phyloP scores from a whole-genome alignment of 92 coral and sea anemone species.

The Phenganax subtilis region DNA sequence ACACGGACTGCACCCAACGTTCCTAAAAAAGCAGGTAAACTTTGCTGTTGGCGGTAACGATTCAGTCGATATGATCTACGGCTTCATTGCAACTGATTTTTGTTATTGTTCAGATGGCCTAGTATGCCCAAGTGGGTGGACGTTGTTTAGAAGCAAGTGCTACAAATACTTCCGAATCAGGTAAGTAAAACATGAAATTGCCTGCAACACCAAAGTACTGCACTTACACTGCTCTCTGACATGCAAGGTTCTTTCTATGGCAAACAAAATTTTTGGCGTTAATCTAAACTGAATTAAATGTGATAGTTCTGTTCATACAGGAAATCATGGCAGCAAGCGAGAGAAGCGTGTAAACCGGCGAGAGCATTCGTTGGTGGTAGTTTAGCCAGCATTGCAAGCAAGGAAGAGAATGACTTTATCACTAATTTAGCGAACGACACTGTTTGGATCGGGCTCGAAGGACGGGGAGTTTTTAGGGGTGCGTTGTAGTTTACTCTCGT shows the following conservation, averaged over 20 bases:
- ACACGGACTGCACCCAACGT: neutral
- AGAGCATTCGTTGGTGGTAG: constrained; percentile 32
- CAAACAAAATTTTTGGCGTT: too few species aligned
- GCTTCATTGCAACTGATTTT: neutral
- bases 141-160: constrained; percentile 5
- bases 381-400: constrained; percentile 65
- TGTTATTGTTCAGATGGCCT: neutral
- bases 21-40: neutral
- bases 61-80: neutral
- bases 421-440: constrained; percentile 43
- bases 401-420: constrained; percentile 66
- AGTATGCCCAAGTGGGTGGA: neutral
- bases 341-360: constrained; percentile 54
- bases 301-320: constrained; percentile 27
- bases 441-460: constrained; percentile 85
- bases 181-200: neutral
- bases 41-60: neutral
- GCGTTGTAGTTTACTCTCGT: neutral
- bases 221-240: too few species aligned
- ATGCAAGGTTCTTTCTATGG: too few species aligned
- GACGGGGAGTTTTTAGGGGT: constrained; percentile 79
- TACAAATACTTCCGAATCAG: neutral
- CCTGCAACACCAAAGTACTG: too few species aligned
- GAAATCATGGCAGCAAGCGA: constrained; percentile 72
- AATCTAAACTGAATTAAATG: too few species aligned